A percentile compares a stretch with the other conserved stretches of the same genome.
phyloP scores from a whole-genome alignment of 2,888 invertebrate species.

The Blomia tropicalis region DNA sequence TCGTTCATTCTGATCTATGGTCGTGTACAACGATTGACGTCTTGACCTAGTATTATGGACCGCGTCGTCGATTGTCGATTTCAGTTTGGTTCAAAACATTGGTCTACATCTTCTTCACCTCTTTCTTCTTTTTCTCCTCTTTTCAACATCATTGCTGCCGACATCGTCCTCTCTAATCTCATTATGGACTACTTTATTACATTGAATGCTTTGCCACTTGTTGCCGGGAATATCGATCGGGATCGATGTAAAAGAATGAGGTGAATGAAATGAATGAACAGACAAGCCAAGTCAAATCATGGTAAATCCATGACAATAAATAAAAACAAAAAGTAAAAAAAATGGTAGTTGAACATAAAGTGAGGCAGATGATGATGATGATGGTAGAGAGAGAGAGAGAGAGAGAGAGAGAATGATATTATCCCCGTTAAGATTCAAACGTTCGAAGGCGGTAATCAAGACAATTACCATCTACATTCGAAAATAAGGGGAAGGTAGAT shows the following conservation, averaged over 20 bases:
- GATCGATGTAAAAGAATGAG: no score
- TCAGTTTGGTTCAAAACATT: no score
- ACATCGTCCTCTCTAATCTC: slow-evolving; percentile 5
- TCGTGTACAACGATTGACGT: slow-evolving; percentile 5
- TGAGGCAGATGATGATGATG: no score
- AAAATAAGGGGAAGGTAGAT: background rate
- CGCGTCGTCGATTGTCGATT: no score
- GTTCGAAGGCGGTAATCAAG: slow-evolving; percentile 10
- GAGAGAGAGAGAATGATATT: background rate
- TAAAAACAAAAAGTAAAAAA: no score
- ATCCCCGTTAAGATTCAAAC: no score
- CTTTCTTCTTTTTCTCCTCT: no score
- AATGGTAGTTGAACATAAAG: no score
- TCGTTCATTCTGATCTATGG: no score
- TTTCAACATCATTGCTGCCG: background rate
- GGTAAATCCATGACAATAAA: no score
- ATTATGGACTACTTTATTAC: slow-evolving; percentile 9
- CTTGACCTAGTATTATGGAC: background rate
- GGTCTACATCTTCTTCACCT: no score
- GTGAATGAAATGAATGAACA: background rate
- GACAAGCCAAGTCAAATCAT: no score
- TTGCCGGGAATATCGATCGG: slow-evolving; percentile 12
- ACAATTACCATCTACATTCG: background rate
- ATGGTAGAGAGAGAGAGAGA: background rate
- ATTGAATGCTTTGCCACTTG: background rate